Evolutionary conservation across 2,888 invertebrate species (phyloP), one percentile per base, ranked within the genome.

Genomic region (Cotesia congregata): DNA sequence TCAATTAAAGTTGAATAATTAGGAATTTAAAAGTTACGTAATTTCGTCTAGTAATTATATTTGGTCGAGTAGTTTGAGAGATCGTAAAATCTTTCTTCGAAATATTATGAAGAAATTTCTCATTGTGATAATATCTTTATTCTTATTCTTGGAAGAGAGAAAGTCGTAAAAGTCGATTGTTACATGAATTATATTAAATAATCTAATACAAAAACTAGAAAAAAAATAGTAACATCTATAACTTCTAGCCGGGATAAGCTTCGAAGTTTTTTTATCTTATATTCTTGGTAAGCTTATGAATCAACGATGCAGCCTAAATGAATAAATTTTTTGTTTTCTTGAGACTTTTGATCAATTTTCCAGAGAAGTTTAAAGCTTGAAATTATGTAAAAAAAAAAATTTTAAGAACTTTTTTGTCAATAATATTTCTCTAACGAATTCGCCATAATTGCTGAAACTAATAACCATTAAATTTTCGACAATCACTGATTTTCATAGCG

Each of bases 31-130:
- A 4, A 12, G 50, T 50, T 50, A 50, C 50, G 4, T 1, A 50
- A 50, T 50, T 50, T 9, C 4, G 12, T 4, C 2, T 9, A 4
- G 12, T 50, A 12, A 50, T 50, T 50, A 50, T 50, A 12, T 50
- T 50, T 12, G 50, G 50, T 7, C 7, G 12, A 50, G 50, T 50
- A 71, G 61, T 71, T 62, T 71, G 12, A 20, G n/a, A 71, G 61
- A 71, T 71, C 71, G 61, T 71, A 71, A 71, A 71, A 40, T 71
- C 62, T 40, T 71, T 71, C 71, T 71, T 38, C 71, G 71, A 71
- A 71, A 71, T 39, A 62, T 62, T 61, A 62, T 38, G 17, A 70
- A 70, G 40, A 40, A 62, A 62, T 71, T 61, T 61, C 62, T 62
- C 39, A 61, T 9, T 17, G n/a, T 61, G 60, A 61, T 61, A 62